A percentile compares a stretch with the other conserved stretches of the same genome.
Evolutionary conservation across 2,113 vertebrate genomes (phyloP).

Genomic region (Mesocricetus auratus): DNA sequence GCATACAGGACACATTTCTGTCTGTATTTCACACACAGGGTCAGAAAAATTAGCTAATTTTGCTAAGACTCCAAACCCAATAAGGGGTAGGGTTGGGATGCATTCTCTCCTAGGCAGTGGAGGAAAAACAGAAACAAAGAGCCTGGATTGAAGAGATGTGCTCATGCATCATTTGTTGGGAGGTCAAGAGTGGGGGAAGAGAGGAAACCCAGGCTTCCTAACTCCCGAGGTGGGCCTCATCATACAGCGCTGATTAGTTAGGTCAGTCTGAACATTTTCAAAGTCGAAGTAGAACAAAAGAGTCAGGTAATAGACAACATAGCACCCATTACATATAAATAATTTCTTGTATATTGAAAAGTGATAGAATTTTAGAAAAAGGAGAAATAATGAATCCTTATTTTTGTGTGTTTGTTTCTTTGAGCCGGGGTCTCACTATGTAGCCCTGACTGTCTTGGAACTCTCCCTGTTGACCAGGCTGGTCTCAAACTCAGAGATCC

Average conservation of each 20-base stretch:
- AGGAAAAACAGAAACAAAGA: slow-evolving; percentile 26
- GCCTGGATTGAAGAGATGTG: background rate
- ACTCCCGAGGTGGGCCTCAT: background rate
- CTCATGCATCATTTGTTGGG: background rate
- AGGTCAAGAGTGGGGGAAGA: background rate
- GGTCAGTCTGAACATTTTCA: slow-evolving; percentile 26
- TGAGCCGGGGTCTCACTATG: background rate
- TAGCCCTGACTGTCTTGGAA: background rate
- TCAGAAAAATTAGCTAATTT: slow-evolving; percentile 33
- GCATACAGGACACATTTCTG: slow-evolving; percentile 15
- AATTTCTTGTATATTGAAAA: slow-evolving; percentile 29
- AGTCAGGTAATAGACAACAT: background rate
- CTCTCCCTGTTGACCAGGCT: background rate
- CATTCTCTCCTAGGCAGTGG: slow-evolving; percentile 3
- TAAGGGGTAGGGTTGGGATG: slow-evolving; percentile 25
- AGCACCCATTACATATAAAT: slow-evolving; percentile 14
- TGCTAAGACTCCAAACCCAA: slow-evolving; percentile 47
- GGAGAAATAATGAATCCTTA: background rate
- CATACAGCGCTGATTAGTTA: background rate
- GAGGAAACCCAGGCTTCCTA: background rate
- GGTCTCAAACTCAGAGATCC: background rate
- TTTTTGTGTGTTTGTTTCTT: background rate
- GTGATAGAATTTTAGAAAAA: slow-evolving; percentile 48
- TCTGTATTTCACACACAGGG: background rate
- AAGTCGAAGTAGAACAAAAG: slow-evolving; percentile 49